Base-by-base conservation (phyloP, 2,113 vertebrate genomes). In the Apistogramma diplotaenia region DNA sequence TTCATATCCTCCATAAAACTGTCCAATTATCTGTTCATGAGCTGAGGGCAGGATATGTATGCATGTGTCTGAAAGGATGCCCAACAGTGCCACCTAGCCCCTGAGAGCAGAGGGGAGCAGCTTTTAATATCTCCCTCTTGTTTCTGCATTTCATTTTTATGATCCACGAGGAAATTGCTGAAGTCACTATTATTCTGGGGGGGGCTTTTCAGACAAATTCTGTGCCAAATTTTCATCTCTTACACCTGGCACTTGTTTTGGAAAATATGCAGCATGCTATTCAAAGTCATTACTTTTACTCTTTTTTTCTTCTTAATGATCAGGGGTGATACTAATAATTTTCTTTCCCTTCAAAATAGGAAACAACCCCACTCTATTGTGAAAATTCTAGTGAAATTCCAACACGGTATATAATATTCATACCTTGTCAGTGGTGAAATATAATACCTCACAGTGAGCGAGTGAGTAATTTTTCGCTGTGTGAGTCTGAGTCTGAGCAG, bases 1-100 rank as follows among this genome's bases (percentile, higher is more conserved):
- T 94, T 94, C 89, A 94, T 94, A 94, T 94, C 91, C 93, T 93
- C 92, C 86, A 93, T 94, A 94, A 94, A 93, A 93, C 93, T 94
- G 93, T 94, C 93, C 92, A 94, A 93, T 94, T 92, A 93, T 93
- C 90, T 89, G 93, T 91, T 92, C 91, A 87, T 89, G 91, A 93
- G 93, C 91, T 79, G 86, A 90, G 87, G 82, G 89, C 82, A 89
- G 86, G 85, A 83, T 90, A 76, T 91, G 87, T 87, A 78, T 87
- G 89, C 78, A 1, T 58, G 79, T 74, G 82, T 86, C 40, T 90
- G 89, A 94, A 94, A 94, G 81, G 83, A 93, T 90, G 88, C 91
- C 89, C 93, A 92, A 94, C 93, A 93, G 87, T 94, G 93, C 93
- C 94, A 92, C 93, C 94, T 93, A 94, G 92, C 90, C 89, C 88